Evolutionary conservation across 2,113 vertebrate genomes (phyloP).

Genomic region (Pseudorectes ferrugineus): DNA sequence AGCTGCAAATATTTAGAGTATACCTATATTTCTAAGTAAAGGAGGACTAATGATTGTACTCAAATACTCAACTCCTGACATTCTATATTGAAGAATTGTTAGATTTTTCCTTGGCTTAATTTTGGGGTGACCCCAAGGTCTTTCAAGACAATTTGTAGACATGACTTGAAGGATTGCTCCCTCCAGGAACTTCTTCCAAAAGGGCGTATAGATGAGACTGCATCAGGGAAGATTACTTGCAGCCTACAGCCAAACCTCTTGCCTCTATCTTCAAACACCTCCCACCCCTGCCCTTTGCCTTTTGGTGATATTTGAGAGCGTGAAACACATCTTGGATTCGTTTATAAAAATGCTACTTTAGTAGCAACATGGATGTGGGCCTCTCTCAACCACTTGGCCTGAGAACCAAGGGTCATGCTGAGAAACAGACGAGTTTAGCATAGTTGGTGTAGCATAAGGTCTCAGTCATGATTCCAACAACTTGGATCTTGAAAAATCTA

Average conservation of each 20-base stretch:
- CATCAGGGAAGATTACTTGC: background rate
- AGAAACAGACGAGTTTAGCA: background rate
- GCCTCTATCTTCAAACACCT: background rate
- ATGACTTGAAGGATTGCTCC: background rate
- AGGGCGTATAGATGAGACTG: background rate
- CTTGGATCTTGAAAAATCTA: background rate
- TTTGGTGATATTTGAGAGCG: background rate
- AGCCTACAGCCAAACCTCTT: background rate
- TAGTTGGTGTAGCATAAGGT: background rate
- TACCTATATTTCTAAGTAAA: background rate
- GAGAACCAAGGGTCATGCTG: background rate
- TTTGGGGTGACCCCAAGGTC: background rate
- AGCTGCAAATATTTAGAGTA: background rate
- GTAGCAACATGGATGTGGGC: background rate
- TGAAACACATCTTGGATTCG: background rate
- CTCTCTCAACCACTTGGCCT: background rate
- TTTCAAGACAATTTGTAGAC: background rate
- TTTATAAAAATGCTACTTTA: background rate
- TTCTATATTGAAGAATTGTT: background rate
- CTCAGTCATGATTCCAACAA: background rate
- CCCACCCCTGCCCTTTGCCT: background rate
- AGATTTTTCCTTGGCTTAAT: background rate
- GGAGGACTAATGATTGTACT: background rate
- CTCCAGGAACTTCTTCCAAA: background rate
- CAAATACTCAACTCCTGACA: background rate